Percentiles rank a stretch among this genome's conserved stretches.
Evolutionary conservation across 2,797 vertebrate species (phyloP).

Genomic region (Falco biarmicus): DNA sequence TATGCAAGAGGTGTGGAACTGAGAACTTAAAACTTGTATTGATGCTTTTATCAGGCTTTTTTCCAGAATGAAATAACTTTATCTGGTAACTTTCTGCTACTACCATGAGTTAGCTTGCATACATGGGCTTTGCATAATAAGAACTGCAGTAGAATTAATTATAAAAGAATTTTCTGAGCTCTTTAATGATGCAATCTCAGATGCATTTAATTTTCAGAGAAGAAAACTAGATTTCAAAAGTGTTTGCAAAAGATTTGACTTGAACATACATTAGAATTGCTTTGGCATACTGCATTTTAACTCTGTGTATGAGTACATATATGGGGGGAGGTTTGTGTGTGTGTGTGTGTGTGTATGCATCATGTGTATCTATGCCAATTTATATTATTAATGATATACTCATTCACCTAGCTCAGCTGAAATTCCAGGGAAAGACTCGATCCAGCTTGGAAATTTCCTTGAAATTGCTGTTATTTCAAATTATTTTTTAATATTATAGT

Average conservation of each 20-base stretch:
- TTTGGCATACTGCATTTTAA: not conserved
- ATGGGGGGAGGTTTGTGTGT: not conserved
- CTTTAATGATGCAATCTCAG: not conserved
- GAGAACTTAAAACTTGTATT: not conserved
- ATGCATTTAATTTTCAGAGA: not conserved
- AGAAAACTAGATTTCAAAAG: not conserved
- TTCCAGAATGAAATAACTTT: not conserved
- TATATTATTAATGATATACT: not conserved
- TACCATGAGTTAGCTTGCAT: not conserved
- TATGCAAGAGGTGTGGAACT: not conserved
- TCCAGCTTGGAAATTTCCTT: not conserved
- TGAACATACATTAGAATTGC: not conserved
- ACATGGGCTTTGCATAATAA: not conserved
- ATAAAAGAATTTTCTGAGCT: not conserved
- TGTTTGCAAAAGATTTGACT: not conserved
- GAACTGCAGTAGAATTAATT: not conserved
- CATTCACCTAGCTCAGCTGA: not conserved
- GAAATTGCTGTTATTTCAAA: not conserved
- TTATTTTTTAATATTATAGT: not conserved
- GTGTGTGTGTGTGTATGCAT: not conserved
- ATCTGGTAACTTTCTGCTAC: not conserved
- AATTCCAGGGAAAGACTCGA: not conserved
- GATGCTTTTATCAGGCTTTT: not conserved
- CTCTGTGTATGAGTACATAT: not conserved
- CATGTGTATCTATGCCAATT: not conserved